phyloP scores from a whole-genome alignment of 2,797 vertebrate genomes.

The Enteromius argenteus region DNA sequence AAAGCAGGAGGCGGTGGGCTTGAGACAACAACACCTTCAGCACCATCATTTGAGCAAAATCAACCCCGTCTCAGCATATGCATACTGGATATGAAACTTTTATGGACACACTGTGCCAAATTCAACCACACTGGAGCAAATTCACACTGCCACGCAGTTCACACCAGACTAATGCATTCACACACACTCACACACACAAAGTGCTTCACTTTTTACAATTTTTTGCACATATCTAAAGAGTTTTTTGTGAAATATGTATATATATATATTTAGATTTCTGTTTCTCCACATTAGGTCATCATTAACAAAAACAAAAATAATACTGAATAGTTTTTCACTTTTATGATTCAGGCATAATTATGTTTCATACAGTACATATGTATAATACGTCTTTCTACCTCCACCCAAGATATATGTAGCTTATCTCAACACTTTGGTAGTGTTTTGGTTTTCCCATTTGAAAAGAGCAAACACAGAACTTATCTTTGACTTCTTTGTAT shows the following conservation, averaged over 20 bases:
- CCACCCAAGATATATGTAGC: constrained; percentile 62
- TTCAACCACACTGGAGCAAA: constrained; percentile 25
- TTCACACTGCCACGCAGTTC: constrained; percentile 34
- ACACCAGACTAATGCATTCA: constrained; percentile 12
- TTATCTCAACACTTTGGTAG: constrained; percentile 54
- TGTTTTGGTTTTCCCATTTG: constrained; percentile 54
- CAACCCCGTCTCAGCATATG: constrained; percentile 11
- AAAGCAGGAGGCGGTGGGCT: constrained; percentile 45
- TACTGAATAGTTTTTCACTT: constrained; percentile 13
- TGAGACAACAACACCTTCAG: constrained; percentile 46
- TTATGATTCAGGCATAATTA: constrained; percentile 33
- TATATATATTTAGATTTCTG: neutral
- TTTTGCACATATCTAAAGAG: constrained; percentile 10
- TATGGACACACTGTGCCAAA: constrained; percentile 53
- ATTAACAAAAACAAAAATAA: neutral
- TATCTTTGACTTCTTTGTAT: constrained; percentile 45
- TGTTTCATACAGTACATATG: constrained; percentile 31
- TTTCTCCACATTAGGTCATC: constrained; percentile 21
- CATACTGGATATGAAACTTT: constrained; percentile 33
- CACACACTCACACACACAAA: constrained; percentile 7
- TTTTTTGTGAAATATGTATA: constrained; percentile 24
- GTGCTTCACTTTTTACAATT: constrained; percentile 35
- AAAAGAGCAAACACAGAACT: constrained; percentile 42
- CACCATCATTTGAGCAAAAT: constrained; percentile 42
- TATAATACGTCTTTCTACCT: constrained; percentile 46